Evolutionary conservation across 1,140 invertebrate genomes (phyloP).

Genomic region (Saxidomus purpurata): DNA sequence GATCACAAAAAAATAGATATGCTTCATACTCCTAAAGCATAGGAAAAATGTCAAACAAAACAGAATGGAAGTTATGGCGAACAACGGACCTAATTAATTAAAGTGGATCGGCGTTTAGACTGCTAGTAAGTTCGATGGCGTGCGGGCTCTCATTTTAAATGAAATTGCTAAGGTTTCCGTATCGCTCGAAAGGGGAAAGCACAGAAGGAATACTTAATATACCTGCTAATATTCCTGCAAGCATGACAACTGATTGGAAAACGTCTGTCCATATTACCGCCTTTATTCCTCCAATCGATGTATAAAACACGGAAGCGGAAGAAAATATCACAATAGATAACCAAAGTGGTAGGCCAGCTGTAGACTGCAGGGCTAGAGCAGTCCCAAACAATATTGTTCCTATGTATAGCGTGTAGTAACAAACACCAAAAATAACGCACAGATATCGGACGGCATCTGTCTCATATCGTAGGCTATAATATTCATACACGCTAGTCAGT

Average conservation of each 20-base stretch:
- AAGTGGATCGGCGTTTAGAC: too few species aligned
- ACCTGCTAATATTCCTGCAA: not conserved
- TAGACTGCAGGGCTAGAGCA: conserved; percentile 8
- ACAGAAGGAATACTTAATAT: too few species aligned
- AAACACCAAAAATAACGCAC: not conserved
- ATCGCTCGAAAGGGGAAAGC: too few species aligned
- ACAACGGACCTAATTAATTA: too few species aligned
- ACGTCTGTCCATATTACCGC: conserved; percentile 30
- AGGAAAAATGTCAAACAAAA: too few species aligned
- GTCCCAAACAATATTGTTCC: conserved; percentile 11
- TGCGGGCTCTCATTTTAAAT: too few species aligned
- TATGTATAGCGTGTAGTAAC: conserved; percentile 37
- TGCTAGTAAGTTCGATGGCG: too few species aligned
- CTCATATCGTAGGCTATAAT: not conserved
- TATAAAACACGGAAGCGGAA: not conserved
- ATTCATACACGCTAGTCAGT: not conserved
- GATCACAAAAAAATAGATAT: too few species aligned
- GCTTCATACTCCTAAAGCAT: too few species aligned
- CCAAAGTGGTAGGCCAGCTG: not conserved
- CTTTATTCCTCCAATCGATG: conserved; percentile 31
- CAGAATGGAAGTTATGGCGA: too few species aligned
- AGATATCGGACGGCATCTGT: not conserved
- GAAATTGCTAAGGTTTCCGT: too few species aligned
- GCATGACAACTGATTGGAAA: conserved; percentile 25
- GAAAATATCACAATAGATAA: conserved; percentile 2